Evolutionary conservation across 2,797 vertebrate species (phyloP), one percentile per base, ranked within the genome.

Genomic region (Carapus acus): DNA sequence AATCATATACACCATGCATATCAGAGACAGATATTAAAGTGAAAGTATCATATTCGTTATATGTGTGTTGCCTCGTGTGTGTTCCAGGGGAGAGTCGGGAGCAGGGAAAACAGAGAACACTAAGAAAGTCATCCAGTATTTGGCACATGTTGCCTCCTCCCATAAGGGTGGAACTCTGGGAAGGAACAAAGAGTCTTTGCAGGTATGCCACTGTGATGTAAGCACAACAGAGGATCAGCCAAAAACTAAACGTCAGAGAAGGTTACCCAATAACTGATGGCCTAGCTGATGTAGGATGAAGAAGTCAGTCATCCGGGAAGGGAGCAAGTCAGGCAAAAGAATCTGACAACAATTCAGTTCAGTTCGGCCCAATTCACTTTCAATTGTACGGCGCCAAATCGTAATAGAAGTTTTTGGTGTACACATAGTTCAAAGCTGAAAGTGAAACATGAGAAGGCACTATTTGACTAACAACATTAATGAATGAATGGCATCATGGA

Each of bases 61-160:
- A 65, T 75, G 58, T 79, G 59, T 76, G 6, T 50, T 37, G 63
- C 24, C 44, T 40, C 23, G 40, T 81, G 49, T 68, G 31, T 66
- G 12, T 79, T 77, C 15, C 78, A 96, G 93, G 8, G 93, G 93
- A 2, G 93, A 96, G 68, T 96, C 93, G 1, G 93, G 93, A 51
- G 93, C 93, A 1, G 93, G 93, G 21, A 96, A 96, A 82, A 96
- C 93, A 0, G 93, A 95, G 67, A 96, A 96, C 86, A 96, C 93
- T 4, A 96, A 96, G 82, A 96, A 96, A 76, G 93, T 96, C 51
- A 94, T 94, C 80, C 93, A 94, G 86, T 96, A 94, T 77, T 79
- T 96, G 49, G 93, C 93, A 56, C 91, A 93, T 0, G 93, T 96
- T 19, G 93, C 93, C 1, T 93, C 93, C 0, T 96, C 93, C 0